Percentiles rank a stretch among this genome's conserved stretches.
Conservation (phyloP, 2,113 vertebrate species). For the Pan paniscus region DNA sequence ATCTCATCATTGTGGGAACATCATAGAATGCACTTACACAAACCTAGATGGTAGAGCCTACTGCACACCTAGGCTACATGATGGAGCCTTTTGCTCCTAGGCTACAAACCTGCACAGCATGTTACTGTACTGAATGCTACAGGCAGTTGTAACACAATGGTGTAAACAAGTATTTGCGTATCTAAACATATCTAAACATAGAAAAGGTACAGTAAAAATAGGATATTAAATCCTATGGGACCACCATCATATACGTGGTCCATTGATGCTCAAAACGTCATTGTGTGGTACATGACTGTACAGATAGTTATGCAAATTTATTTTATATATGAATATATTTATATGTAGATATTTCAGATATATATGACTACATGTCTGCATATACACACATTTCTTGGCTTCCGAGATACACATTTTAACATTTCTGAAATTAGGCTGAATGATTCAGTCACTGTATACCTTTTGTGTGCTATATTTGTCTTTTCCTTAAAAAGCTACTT, state of each 20-base stretch:
- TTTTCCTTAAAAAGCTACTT: slow-evolving; percentile 9
- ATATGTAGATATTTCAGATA: not conserved
- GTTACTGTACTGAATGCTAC: not conserved
- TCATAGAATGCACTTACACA: not conserved
- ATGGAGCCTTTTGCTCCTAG: not conserved
- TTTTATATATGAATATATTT: not conserved
- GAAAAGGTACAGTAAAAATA: not conserved
- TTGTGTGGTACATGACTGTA: not conserved
- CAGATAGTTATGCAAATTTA: not conserved
- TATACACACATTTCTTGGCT: not conserved
- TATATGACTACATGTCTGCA: not conserved
- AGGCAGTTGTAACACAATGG: not conserved
- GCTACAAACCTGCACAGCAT: not conserved
- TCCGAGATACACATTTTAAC: not conserved
- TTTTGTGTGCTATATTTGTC: not conserved
- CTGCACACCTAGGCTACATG: not conserved
- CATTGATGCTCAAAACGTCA: not conserved
- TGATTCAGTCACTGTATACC: not conserved
- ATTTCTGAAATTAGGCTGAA: slow-evolving; percentile 5
- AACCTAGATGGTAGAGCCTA: not conserved
- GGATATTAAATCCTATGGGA: not conserved
- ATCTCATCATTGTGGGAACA: not conserved
- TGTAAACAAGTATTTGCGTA: not conserved
- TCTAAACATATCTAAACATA: not conserved
- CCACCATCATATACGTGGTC: not conserved